Conservation (phyloP, 2,888 invertebrate species). For the Stegophylla sp. region DNA sequence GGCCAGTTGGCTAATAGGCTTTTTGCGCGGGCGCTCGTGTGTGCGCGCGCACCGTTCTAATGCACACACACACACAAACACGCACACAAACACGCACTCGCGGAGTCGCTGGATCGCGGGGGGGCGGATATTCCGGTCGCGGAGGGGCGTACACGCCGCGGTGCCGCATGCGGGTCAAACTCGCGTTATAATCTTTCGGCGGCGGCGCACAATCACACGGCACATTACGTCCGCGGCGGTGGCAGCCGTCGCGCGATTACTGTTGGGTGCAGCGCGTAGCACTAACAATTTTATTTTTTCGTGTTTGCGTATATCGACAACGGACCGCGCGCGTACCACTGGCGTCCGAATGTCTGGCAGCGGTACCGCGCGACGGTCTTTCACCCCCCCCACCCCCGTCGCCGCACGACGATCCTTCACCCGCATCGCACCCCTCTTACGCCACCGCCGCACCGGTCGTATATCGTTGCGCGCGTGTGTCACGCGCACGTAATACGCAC, state of each 20-base stretch:
- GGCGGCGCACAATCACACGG: conserved; percentile 49
- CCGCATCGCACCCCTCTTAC: too few species aligned
- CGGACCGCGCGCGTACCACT: too few species aligned
- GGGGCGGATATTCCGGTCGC: conserved; percentile 7
- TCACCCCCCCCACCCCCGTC: too few species aligned
- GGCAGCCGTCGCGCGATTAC: too few species aligned
- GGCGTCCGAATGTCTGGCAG: too few species aligned
- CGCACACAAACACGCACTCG: neutral
- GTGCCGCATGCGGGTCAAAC: conserved; percentile 19
- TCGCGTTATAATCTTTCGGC: conserved; percentile 35
- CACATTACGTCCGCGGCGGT: conserved; percentile 31
- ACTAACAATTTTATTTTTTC: too few species aligned
- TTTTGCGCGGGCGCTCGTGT: conserved; percentile 48
- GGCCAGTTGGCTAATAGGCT: conserved; percentile 70
- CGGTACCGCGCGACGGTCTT: too few species aligned
- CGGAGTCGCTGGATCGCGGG: neutral
- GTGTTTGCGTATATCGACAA: neutral
- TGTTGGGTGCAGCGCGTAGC: neutral
- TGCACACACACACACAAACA: neutral
- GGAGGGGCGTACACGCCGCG: neutral
- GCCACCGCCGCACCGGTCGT: too few species aligned
- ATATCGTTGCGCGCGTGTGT: too few species aligned
- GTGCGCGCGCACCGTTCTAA: neutral
- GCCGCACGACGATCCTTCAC: too few species aligned
- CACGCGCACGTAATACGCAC: too few species aligned